Evolutionary conservation across 2,113 vertebrate species (phyloP), one percentile per base, ranked within the genome.

Genomic region (Garra rufa): DNA sequence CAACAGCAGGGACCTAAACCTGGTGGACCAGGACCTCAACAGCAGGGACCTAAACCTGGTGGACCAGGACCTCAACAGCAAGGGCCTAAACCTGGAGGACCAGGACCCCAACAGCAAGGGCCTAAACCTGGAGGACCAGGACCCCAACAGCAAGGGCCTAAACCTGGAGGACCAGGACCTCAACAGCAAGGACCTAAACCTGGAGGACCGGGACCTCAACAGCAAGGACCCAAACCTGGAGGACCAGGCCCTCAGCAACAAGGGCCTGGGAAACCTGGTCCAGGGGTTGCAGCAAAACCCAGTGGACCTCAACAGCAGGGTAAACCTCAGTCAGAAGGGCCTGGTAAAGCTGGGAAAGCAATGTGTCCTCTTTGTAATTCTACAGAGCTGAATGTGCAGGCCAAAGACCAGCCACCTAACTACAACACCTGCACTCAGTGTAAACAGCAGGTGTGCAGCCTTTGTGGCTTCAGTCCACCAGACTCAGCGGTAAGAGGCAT

Each of bases 381-480:
- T 89, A 98, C 98, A 0, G 95, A 96, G 89, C 91, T 99, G 85
- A 94, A 97, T 87, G 86, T 93, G 73, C 93, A 96, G 9, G 84
- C 91, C 65, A 95, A 96, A 52, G 96, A 96, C 73, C 86, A 89
- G 55, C 96, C 96, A 46, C 95, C 97, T 86, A 99, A 99, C 91
- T 98, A 95, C 91, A 97, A 90, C 88, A 96, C 94, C 0, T 99
- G 98, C 88, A 99, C 98, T 0, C 96, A 97, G 92, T 99, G 98
- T 93, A 96, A 96, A 77, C 95, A 93, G 17, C 94, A 96, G 65
- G 98, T 99, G 87, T 99, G 98, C 94, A 99, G 96, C 89, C 94
- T 98, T 19, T 99, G 98, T 89, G 98, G 98, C 6, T 99, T 99
- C 92, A 98, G 98, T 90, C 98, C 98, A 43, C 94, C 94, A 10